These are phyloP conservation scores for Mastigias papua DNA, from an alignment of 30 jellyfish, hydroid and myxozoan species.

Conservation along the genomic window DNA sequence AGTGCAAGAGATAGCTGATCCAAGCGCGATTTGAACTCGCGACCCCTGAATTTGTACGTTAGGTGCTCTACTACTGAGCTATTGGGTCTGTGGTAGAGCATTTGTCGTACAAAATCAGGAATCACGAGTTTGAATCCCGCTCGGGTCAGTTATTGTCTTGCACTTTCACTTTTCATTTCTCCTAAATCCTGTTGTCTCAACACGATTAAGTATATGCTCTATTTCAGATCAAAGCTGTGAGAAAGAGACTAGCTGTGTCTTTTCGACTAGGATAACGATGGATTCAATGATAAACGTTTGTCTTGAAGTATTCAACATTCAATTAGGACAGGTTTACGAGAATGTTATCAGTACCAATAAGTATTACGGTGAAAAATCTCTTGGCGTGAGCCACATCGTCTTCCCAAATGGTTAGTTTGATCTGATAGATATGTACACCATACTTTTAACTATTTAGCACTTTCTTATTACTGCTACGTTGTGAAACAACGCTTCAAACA, in stretches of 20 bases:
- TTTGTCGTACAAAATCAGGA: too few relatives aligned
- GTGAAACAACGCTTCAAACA: not conserved
- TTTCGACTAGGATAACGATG: conserved; percentile 55
- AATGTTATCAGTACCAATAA: conserved; percentile 61
- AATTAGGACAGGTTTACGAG: conserved; percentile 43
- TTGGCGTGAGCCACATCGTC: conserved; percentile 73
- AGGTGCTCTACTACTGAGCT: too few relatives aligned
- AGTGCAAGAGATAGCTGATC: too few relatives aligned
- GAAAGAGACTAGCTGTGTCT: conserved; percentile 59
- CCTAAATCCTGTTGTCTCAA: too few relatives aligned
- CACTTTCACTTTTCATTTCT: too few relatives aligned
- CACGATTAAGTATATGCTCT: not conserved
- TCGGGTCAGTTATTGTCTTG: too few relatives aligned
- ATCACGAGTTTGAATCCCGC: too few relatives aligned
- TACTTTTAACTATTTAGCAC: not conserved
- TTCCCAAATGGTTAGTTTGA: conserved; percentile 77
- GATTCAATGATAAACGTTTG: conserved; percentile 50
- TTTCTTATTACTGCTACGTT: not conserved
- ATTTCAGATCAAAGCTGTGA: conserved; percentile 73
- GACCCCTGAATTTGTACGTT: too few relatives aligned
- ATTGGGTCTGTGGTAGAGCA: too few relatives aligned
- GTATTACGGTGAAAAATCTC: conserved; percentile 72
- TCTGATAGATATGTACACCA: not conserved
- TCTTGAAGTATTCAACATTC: conserved; percentile 57
- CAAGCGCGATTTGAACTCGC: too few relatives aligned